These are phyloP conservation scores for Hirtodrosophila trivittata DNA, from an alignment of 2,888 invertebrate species.

Conservation along the genomic window DNA sequence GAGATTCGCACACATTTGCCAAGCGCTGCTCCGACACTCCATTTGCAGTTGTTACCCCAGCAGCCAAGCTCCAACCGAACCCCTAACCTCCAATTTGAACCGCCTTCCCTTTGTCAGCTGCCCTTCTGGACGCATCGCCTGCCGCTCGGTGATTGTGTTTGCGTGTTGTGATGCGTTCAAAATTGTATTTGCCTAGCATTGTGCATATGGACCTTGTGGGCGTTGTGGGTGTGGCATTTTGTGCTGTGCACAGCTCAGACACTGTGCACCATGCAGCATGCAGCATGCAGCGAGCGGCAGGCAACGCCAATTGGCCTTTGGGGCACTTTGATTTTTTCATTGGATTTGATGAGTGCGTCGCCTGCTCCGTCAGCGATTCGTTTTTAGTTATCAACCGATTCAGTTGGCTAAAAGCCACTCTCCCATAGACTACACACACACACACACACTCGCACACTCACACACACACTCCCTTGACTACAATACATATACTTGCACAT, in stretches of 20 bases:
- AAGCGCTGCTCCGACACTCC: constrained; percentile 69
- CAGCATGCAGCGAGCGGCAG: constrained; percentile 1
- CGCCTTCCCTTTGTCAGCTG: not conserved
- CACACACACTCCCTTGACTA: not conserved
- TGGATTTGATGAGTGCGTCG: constrained; percentile 68
- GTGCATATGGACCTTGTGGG: constrained; percentile 32
- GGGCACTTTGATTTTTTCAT: constrained; percentile 69
- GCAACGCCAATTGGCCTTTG: constrained; percentile 65
- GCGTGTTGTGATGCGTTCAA: constrained; percentile 80
- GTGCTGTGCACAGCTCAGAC: not conserved
- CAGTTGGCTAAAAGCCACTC: constrained; percentile 57
- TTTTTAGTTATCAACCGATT: constrained; percentile 70
- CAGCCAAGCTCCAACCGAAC: not conserved
- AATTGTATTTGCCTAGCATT: constrained; percentile 76
- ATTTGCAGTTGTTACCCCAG: constrained; percentile 59
- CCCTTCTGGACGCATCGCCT: not conserved
- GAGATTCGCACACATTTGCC: constrained; percentile 48
- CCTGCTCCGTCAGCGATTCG: constrained; percentile 19
- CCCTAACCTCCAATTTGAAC: not conserved
- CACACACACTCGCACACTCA: not conserved
- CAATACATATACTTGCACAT: constrained; percentile 8
- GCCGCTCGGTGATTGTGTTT: constrained; percentile 72
- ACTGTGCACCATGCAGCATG: not conserved
- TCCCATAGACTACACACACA: constrained; percentile 12
- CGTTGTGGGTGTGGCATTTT: constrained; percentile 9